A percentile compares a stretch with the other conserved stretches of the same genome.
Evolutionary conservation across 2,888 invertebrate genomes (phyloP).

Genomic region (Petrophora chlorosata): DNA sequence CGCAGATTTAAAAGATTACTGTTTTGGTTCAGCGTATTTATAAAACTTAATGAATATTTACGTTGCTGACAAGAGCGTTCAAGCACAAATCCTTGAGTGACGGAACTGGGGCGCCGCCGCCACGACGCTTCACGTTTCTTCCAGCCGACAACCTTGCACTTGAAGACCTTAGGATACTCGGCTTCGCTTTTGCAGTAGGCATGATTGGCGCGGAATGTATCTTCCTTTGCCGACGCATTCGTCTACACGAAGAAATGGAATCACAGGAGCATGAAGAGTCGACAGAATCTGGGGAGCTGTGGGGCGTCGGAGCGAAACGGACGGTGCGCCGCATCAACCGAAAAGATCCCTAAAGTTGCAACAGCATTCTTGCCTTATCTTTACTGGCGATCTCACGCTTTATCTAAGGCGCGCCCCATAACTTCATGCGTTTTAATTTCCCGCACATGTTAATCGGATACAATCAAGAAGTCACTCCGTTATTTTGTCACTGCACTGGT

Average conservation of each 20-base stretch:
- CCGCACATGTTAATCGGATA: constrained; percentile 8
- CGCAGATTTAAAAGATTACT: constrained; percentile 10
- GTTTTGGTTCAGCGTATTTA: constrained; percentile 1
- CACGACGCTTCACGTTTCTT: constrained; percentile 56
- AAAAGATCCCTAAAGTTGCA: constrained; percentile 19
- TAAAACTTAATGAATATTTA: constrained; percentile 38
- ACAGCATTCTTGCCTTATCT: constrained; percentile 29
- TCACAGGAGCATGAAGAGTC: constrained; percentile 33
- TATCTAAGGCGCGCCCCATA: constrained; percentile 29
- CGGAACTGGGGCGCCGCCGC: constrained; percentile 66
- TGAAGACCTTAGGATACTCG: constrained; percentile 33
- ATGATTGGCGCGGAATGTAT: constrained; percentile 24
- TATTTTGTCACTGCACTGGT: constrained; percentile 34
- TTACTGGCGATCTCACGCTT: constrained; percentile 19
- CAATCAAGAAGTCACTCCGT: constrained; percentile 25
- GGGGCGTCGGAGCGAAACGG: constrained; percentile 68
- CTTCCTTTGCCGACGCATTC: constrained; percentile 44
- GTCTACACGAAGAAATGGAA: constrained; percentile 40
- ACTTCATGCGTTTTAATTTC: constrained; percentile 21
- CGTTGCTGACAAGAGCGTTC: constrained; percentile 82
- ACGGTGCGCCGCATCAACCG: constrained; percentile 60
- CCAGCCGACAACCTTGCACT: constrained; percentile 38
- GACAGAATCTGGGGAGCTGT: constrained; percentile 47
- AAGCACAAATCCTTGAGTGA: constrained; percentile 81
- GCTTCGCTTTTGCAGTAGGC: constrained; percentile 25